Conservation (phyloP, 2,113 vertebrate species). For the Apodemus sylvaticus region DNA sequence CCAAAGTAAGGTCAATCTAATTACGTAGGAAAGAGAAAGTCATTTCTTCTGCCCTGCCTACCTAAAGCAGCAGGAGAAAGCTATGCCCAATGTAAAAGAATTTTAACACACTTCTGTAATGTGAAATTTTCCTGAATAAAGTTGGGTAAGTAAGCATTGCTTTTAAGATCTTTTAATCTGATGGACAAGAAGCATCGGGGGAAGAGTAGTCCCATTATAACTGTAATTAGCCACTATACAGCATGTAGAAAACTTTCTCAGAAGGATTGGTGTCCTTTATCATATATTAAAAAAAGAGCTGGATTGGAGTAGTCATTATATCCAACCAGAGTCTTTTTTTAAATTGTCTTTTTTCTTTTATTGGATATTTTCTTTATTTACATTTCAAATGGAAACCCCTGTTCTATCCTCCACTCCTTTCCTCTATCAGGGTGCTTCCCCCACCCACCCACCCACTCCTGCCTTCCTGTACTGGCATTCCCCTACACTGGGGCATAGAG, state of each 20-base stretch:
- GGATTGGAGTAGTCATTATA: conserved; percentile 72
- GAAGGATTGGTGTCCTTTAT: conserved; percentile 58
- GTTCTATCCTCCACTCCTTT: too few species aligned
- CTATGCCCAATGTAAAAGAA: conserved; percentile 57
- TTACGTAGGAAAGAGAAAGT: conserved; percentile 63
- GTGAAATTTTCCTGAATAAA: conserved; percentile 79
- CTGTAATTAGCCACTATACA: conserved; percentile 71
- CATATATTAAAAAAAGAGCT: conserved; percentile 72
- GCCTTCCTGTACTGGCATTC: too few species aligned
- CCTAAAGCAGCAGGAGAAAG: background rate
- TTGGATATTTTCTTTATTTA: too few species aligned
- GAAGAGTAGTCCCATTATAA: conserved; percentile 53
- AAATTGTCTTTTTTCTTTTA: too few species aligned
- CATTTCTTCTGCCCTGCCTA: background rate
- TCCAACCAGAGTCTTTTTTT: conserved; percentile 73
- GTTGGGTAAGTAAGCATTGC: conserved; percentile 65
- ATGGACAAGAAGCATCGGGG: conserved; percentile 69
- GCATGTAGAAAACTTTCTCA: conserved; percentile 70
- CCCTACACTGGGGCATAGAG: too few species aligned
- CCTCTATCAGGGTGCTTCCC: too few species aligned
- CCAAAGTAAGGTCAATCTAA: conserved; percentile 70
- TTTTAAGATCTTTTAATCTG: conserved; percentile 79
- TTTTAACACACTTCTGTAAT: conserved; percentile 77
- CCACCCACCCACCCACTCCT: too few species aligned
- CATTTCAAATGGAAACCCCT: too few species aligned